Evolutionary conservation across 2,888 invertebrate genomes (phyloP), one percentile per base, ranked within the genome.

Genomic region (Morpho deidamia): DNA sequence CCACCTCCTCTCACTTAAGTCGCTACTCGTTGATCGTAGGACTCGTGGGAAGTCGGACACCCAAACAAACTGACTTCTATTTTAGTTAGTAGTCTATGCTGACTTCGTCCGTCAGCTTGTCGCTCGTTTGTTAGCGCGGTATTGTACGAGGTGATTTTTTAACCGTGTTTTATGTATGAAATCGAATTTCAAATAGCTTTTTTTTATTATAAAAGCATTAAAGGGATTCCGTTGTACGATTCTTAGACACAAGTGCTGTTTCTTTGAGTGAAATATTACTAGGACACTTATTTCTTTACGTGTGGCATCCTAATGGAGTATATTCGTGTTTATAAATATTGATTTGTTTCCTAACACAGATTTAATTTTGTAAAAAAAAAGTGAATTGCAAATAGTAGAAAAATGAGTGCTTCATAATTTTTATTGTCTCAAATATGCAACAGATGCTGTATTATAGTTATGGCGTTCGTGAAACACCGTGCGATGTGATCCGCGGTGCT

Each of bases 321-420:
- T 81, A 74, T 83, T 78, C 75, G 74, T 89, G 88, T 89, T 86
- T 86, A 83, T 85, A 89, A 85, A 86, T 89, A 89, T 89, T 89
- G 88, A 89, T 89, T 85, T 84, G 81, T 81, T 78, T 72, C 76
- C 64, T 74, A 71, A 74, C 78, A 76, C 71, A 63, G 70, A 71
- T 63, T 61, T 71, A 75, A 71, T 63, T 59, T 66, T 63, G 55
- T 65, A 73, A 70, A 66, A 69, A n/a, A 73, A 64, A 67, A 75
- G 80, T 86, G 83, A 80, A 78, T 85, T 88, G 86, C 83, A 82
- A 82, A 71, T 75, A 72, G 72, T 67, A 56, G 53, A 61, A 62
- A 68, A 67, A 64, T 58, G 64, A 66, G 61, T 61, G 63, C 49
- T 55, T 53, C 54, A 63, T 57, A 56, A 51, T 45, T 62, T 61